Conservation (phyloP, 2,113 vertebrate genomes). For the Leptosomus discolor region DNA sequence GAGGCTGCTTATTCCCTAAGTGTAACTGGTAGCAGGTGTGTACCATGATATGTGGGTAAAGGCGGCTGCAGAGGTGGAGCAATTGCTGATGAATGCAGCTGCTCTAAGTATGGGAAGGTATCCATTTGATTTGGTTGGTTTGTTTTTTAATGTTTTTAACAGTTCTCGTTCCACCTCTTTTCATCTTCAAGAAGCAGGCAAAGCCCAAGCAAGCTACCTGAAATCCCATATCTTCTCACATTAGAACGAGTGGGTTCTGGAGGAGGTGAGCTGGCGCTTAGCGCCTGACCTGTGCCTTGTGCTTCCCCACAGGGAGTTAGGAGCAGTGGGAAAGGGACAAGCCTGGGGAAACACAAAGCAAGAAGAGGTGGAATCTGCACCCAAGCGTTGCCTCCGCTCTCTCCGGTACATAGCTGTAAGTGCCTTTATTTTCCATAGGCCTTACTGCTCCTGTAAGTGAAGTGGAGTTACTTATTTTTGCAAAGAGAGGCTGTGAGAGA, state of each 20-base stretch:
- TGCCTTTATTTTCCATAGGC: not conserved
- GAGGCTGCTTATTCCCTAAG: not conserved
- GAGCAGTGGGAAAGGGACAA: not conserved
- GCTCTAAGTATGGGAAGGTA: not conserved
- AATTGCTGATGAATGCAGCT: not conserved
- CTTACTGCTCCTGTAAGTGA: not conserved
- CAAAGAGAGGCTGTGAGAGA: not conserved
- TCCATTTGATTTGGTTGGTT: not conserved
- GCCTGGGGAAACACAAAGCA: not conserved
- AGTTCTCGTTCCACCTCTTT: not conserved
- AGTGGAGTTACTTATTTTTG: not conserved
- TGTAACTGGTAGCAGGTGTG: not conserved
- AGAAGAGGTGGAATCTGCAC: not conserved
- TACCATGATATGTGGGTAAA: rapidly evolving
- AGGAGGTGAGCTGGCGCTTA: not conserved
- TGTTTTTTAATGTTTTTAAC: not conserved
- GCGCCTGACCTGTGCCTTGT: not conserved
- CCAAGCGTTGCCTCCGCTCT: not conserved
- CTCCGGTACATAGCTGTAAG: not conserved
- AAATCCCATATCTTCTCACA: not conserved
- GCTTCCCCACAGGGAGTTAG: rapidly evolving
- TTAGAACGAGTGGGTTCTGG: not conserved
- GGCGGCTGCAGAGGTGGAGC: rapidly evolving
- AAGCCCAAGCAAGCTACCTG: not conserved
- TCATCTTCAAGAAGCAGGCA: not conserved